Evolutionary conservation across 2,888 invertebrate species (phyloP), one percentile per base, ranked within the genome.

Genomic region (Atrina japonica): DNA sequence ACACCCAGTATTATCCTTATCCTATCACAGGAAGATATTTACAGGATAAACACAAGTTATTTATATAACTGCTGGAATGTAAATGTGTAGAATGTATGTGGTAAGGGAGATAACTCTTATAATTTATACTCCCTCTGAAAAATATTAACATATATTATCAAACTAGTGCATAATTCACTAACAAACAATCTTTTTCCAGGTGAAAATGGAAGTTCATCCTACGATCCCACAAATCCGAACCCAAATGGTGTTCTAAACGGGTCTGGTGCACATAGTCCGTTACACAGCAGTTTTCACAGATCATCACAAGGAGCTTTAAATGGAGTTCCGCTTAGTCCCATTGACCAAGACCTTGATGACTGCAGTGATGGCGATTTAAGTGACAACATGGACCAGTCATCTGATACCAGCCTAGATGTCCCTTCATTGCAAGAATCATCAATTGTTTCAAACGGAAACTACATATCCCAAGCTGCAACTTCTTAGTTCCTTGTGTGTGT

Each of bases 361-460:
- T 49, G 59, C 55, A 81, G 80, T 77, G 83, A 83, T 53, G 81
- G 74, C 59, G 76, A 83, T 68, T 49, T 78, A 53, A 83, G 83
- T 78, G 80, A 82, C 53, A 72, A 66, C 27, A 73, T 79, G 27
- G 77, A 80, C 41, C 74, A 76, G 23, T 71, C 76, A 23, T 78
- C 78, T 6, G 80, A 82, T 56, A 65, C 65, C 18, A 81, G 78
- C 66, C 73, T 81, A 70, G 81, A 83, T 43, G 65, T 64, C 7
- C n/a, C 69, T 9, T 73, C 78, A 50, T 23, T 29, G 56, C 56
- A 35, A 21, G 35, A 56, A 23, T 56, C 56, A 35, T 40, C 35
- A 18, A 29, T 30, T 29, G 53, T 43, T 52, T 58, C 53, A 35
- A 43, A 65, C 41, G 16, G 53, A 47, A 65, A 50, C 52, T 21